Base-by-base conservation (phyloP, 2,113 vertebrate genomes). In the Myodes glareolus region DNA sequence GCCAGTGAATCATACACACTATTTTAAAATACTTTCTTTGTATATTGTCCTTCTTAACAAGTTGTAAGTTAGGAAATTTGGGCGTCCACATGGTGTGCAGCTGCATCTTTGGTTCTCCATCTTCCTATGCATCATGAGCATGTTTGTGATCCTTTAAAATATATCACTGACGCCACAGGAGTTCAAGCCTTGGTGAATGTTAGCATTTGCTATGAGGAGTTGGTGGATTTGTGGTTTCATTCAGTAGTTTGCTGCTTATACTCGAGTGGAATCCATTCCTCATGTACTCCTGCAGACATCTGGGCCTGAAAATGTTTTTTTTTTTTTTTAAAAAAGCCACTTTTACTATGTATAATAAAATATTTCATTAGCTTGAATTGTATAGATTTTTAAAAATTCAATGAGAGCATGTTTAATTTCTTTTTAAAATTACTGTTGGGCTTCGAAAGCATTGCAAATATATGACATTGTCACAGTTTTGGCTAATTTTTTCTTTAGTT, bases 261-360 rank as follows among this genome's bases (percentile, higher is more conserved):
- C 63, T 95, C 36, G 95, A 96, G 84, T 94, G 98, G 88, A 96
- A 96, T 97, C 88, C 94, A 96, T 97, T 97, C 93, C 90, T 96
- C 96, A 67, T 89, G 4, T 89, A 78, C 78, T 96, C 85, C 92
- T 96, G 50, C 0, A 95, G 89, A 94, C 65, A 31, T 97, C 92
- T 97, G 94, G 17, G 95, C 92, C 96, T 98, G 97, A 91, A 98
- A 95, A 78, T 89, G 72, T 91, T 31, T 68, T 68, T 67, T 92
- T 86, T 87, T 72, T 73, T 58, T 97, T 91, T 98, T 92, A 23
- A 63, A 84, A 96, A 95, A 36, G 90, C 89, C 94, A 96, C 52
- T 96, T 96, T 97, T 97, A 97, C 92, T 97, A 96, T 96, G 96
- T 94, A 96, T 58, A 97, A 97, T 97, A 97, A 98, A 98, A 93